A percentile compares a stretch with the other conserved stretches of the same genome.
These are phyloP conservation scores for Stichopus chloronotus DNA, from an alignment of 35 echinoderm and acorn worm genomes.

Conservation along the genomic window DNA sequence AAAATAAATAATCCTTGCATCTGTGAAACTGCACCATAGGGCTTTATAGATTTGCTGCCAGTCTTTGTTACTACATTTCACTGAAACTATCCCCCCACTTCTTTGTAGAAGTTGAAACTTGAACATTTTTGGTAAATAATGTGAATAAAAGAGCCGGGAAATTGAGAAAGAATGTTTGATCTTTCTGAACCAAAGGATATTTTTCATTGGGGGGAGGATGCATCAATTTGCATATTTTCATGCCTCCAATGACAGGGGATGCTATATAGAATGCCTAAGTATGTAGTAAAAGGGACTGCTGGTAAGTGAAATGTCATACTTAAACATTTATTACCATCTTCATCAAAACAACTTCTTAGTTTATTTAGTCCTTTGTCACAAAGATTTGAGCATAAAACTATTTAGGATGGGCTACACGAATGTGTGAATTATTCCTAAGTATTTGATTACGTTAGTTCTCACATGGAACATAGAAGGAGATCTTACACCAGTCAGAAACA, in stretches of 20 bases:
- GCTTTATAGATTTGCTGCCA: no score
- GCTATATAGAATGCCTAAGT: no score
- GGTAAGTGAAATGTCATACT: background rate
- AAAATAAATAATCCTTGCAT: no score
- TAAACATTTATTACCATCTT: background rate
- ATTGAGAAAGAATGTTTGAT: background rate
- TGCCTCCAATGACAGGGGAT: no score
- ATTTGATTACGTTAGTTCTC: conserved; percentile 4
- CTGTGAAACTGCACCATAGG: no score
- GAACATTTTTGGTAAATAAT: background rate
- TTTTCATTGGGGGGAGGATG: background rate
- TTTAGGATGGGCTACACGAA: conserved; percentile 1
- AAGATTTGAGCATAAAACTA: background rate
- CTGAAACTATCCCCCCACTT: no score
- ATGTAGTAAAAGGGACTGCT: background rate
- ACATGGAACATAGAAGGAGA: no score
- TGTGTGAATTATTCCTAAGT: background rate
- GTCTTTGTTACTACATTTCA: no score
- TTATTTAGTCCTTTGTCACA: background rate
- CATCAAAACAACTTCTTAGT: background rate
- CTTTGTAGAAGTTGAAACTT: background rate
- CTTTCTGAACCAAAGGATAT: background rate
- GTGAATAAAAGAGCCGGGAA: background rate
- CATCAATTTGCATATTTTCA: background rate
- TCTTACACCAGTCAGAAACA: background rate